Evolutionary conservation across 2,888 invertebrate genomes (phyloP), one percentile per base, ranked within the genome.

Genomic region (Lasioglossum oenotherae): DNA sequence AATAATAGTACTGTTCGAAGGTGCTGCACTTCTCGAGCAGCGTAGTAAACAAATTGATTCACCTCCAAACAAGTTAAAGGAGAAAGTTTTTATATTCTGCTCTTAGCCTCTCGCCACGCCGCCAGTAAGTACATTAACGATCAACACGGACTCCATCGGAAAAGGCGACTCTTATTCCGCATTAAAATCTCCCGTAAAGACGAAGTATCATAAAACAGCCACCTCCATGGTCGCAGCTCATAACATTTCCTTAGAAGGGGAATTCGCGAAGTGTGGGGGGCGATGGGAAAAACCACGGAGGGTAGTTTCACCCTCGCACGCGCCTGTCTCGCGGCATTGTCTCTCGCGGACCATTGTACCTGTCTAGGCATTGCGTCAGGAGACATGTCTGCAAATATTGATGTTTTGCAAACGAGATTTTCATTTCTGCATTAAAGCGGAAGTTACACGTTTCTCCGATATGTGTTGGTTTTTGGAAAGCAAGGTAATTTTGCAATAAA

Each of bases 231-330:
- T 41, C n/a, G 41, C 71, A 14, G 41, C 71, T 71, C 69, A 2
- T 71, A 41, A 71, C 14, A 71, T 41, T 41, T 71, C 71, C 71
- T 71, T n/a, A 41, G 5, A 71, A 41, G 71, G 71, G 41, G 38
- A 71, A 41, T n/a, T 14, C 38, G 57, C 35, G 35, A 16, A 67
- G 35, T 5, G 12, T 0, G 16, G 35, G n/a, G n/a, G 23, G 6
- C 71, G 14, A n/a, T 12, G 71, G 38, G 71, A 38, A n/a, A 41
- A 71, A n/a, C 38, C 71, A 38, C 71, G 71, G 38, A 71, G 71
- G 71, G 71, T 71, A 71, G 71, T 71, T 71, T 71, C 71, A 71
- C 71, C 71, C 71, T 71, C 41, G 38, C 71, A 5, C 71, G 71
- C 41, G 71, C n/a, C 69, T 23, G 12, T 41, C 71, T 71, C 71